Evolutionary conservation across 1,140 invertebrate genomes (phyloP).

Genomic region (Drosophila arizonae): DNA sequence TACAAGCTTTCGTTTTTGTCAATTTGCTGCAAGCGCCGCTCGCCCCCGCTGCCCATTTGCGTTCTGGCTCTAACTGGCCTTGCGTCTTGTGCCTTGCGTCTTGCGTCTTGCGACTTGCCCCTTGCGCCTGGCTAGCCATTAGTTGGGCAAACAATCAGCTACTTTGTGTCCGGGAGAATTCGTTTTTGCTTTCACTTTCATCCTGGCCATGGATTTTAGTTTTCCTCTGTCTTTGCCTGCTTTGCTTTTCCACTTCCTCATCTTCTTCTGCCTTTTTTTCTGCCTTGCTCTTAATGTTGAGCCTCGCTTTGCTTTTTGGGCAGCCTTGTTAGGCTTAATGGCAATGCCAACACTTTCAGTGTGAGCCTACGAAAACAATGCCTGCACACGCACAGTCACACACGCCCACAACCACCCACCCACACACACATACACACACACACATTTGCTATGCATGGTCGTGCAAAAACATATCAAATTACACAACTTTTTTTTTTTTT

Average conservation of each 20-base stretch:
- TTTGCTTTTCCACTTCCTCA: slow-evolving; percentile 4
- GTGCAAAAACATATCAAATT: slow-evolving; percentile 67
- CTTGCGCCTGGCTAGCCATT: slow-evolving; percentile 45
- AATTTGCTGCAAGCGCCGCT: slow-evolving; percentile 7
- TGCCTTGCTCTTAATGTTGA: slow-evolving; percentile 35
- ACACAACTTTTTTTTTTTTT: slow-evolving; percentile 47
- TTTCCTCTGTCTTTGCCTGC: not conserved
- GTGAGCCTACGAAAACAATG: slow-evolving; percentile 66
- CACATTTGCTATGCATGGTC: slow-evolving; percentile 56
- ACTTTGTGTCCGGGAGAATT: slow-evolving; percentile 1
- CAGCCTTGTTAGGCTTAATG: slow-evolving; percentile 70
- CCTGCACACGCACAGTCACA: slow-evolving; percentile 12
- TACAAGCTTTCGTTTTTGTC: slow-evolving; percentile 4
- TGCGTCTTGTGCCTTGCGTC: not conserved
- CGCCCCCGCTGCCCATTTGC: slow-evolving; percentile 50
- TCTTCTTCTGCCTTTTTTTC: slow-evolving; percentile 8
- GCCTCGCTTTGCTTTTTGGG: slow-evolving; percentile 33
- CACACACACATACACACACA: slow-evolving; percentile 2
- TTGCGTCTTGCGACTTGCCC: not conserved
- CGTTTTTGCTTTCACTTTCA: not conserved
- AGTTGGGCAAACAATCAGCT: slow-evolving; percentile 74
- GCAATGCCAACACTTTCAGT: slow-evolving; percentile 68
- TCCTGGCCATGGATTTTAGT: slow-evolving; percentile 16
- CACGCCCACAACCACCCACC: slow-evolving; percentile 1
- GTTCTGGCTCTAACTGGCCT: slow-evolving; percentile 23